phyloP scores from a whole-genome alignment of 1,140 invertebrate species.

The Cardiocondyla obscurior region DNA sequence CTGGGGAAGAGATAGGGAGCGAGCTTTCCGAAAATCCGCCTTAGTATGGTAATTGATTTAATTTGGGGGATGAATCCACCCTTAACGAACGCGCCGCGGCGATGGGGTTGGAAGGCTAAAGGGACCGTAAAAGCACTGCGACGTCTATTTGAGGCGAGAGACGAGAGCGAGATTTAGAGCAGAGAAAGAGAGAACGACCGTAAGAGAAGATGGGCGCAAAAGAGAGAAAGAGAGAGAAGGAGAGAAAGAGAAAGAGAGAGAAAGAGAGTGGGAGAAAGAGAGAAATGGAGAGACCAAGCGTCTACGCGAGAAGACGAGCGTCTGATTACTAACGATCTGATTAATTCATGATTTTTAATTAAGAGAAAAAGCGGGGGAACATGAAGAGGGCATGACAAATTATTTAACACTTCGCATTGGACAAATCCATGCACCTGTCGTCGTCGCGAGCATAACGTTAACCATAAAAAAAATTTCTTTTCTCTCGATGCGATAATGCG shows the following conservation, averaged over 20 bases:
- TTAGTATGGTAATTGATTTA: constrained; percentile 76
- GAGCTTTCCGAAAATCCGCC: constrained; percentile 75
- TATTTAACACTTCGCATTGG: constrained; percentile 59
- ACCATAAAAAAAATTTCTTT: background rate
- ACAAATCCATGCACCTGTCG: constrained; percentile 45
- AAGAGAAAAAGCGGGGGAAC: constrained; percentile 64
- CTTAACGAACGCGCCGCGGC: constrained; percentile 73
- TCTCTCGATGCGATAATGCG: background rate
- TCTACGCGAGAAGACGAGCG: constrained; percentile 72
- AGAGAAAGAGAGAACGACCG: constrained; percentile 34
- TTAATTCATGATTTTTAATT: constrained; percentile 75
- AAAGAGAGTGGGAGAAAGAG: constrained; percentile 53
- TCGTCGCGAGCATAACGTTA: constrained; percentile 48
- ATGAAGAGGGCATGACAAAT: background rate
- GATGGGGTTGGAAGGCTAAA: constrained; percentile 74
- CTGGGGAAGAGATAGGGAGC: constrained; percentile 58
- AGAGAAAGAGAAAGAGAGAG: constrained; percentile 50
- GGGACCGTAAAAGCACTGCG: constrained; percentile 73
- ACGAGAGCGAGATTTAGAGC: constrained; percentile 68
- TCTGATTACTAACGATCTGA: constrained; percentile 74
- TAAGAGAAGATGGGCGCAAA: too few relatives aligned
- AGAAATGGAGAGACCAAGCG: constrained; percentile 52
- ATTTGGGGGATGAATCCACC: constrained; percentile 75
- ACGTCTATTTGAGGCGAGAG: constrained; percentile 75
- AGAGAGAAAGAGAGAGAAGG: constrained; percentile 55